Evolutionary conservation across 2,113 vertebrate species (phyloP), one percentile per base, ranked within the genome.

Genomic region (Illadopsis cleaveri): DNA sequence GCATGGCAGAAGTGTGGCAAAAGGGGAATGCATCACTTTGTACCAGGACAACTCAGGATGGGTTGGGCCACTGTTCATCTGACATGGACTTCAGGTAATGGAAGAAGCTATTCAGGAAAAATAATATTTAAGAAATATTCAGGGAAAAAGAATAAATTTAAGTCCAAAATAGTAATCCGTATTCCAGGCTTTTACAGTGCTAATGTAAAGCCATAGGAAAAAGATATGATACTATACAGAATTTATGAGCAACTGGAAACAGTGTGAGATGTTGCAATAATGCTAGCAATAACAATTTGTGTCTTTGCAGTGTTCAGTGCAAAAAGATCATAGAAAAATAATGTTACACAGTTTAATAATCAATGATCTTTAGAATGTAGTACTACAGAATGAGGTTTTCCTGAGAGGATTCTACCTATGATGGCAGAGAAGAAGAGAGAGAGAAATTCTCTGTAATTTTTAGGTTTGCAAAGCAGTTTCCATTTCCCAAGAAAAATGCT

Each of bases 261-360:
- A 90, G 81, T 50, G 28, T 37, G 65, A 95, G 85, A 66, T 42
- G 48, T 37, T 90, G 86, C 69, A 97, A 81, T 96, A 93, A 94
- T 19, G 38, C 19, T 54, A 81, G 75, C 83, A 96, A 94, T 95
- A 97, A 83, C 94, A 94, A 83, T 97, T 91, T 91, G 82, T 93
- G 95, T 95, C 92, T 95, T 94, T 21, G 35, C 87, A 81, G 54
- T 92, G 38, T 91, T 91, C 94, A 93, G 88, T 73, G 77, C 72
- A 95, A 91, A 94, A 77, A 94, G 30, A 96, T 69, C 90, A 97
- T 48, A 96, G 77, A 89, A 96, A 93, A 96, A 96, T 57, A 86
- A 94, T 62, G 65, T 62, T 92, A 89, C 95, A 51, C 82, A 84
- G 69, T 94, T 96, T 93, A 97, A 84, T 50, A 96, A 54, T 76